Evolutionary conservation across 2,113 vertebrate species (phyloP).

Genomic region (Blennius ocellaris): DNA sequence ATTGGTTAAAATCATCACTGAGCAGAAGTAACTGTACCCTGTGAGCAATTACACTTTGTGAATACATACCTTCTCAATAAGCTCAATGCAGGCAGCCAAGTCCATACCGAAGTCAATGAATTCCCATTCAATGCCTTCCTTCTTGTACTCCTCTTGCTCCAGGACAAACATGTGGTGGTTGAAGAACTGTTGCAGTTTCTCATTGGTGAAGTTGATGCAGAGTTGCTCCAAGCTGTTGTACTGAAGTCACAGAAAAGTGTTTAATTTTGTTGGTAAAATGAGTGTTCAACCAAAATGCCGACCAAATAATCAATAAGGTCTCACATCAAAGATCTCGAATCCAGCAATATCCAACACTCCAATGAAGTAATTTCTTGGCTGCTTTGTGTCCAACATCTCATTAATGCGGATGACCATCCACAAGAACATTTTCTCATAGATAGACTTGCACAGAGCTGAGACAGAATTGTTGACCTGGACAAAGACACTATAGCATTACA

Average conservation of each 20-base stretch:
- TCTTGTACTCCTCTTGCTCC: slow-evolving; percentile 91
- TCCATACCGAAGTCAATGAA: slow-evolving; percentile 94
- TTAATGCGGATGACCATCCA: slow-evolving; percentile 85
- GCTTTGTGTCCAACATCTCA: slow-evolving; percentile 83
- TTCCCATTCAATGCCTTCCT: slow-evolving; percentile 89
- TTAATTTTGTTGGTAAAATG: neutral
- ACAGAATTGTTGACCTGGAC: slow-evolving; percentile 77
- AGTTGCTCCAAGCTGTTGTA: slow-evolving; percentile 94
- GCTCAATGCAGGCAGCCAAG: slow-evolving; percentile 90
- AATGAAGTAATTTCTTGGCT: slow-evolving; percentile 80
- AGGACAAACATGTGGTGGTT: slow-evolving; percentile 88
- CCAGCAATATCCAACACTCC: slow-evolving; percentile 84
- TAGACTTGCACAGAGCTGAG: slow-evolving; percentile 78
- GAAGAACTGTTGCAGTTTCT: slow-evolving; percentile 93
- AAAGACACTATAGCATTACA: neutral
- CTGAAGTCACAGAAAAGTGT: slow-evolving; percentile 57
- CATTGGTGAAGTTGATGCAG: slow-evolving; percentile 92
- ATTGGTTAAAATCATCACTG: neutral
- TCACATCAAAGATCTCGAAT: slow-evolving; percentile 86
- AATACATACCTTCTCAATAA: slow-evolving; percentile 87
- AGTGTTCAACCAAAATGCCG: neutral
- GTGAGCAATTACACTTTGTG: neutral
- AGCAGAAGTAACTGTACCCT: neutral
- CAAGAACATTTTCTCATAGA: slow-evolving; percentile 87
- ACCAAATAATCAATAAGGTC: slow-evolving; percentile 12